These are phyloP conservation scores for Sanderia malayensis DNA, from an alignment of 30 jellyfish, hydroid and myxozoan species.

Conservation along the genomic window DNA sequence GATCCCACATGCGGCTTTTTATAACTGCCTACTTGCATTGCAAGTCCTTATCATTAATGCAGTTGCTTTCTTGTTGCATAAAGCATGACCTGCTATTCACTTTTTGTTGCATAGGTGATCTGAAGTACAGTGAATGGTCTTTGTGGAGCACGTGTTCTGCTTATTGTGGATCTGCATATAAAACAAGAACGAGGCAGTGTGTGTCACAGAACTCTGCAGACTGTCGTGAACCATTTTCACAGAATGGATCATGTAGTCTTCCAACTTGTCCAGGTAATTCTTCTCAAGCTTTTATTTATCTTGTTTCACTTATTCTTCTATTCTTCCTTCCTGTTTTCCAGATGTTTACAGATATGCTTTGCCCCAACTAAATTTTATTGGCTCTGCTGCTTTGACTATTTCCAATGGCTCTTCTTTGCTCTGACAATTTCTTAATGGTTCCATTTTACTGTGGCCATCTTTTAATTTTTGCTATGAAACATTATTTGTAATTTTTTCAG, in stretches of 20 bases:
- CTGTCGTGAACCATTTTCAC: conserved; percentile 25
- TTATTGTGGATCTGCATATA: conserved; percentile 48
- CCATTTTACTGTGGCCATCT: neutral
- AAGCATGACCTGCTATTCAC: neutral
- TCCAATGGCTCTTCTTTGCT: neutral
- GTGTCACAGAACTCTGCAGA: neutral
- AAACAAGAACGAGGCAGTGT: conserved; percentile 33
- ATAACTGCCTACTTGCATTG: neutral
- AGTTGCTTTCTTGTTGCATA: neutral
- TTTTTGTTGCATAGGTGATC: conserved; percentile 13
- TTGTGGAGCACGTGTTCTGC: conserved; percentile 53
- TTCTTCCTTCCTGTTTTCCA: neutral
- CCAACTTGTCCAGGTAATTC: conserved; percentile 60
- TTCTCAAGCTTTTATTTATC: no score
- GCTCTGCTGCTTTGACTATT: neutral
- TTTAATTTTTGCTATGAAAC: neutral
- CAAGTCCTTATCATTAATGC: neutral
- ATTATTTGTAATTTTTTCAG: no score
- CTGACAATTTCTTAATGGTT: neutral
- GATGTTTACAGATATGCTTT: neutral
- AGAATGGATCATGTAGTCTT: conserved; percentile 15
- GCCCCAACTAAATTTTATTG: neutral
- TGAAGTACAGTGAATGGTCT: conserved; percentile 46
- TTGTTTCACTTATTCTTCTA: neutral
- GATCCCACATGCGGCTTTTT: neutral